Conservation (phyloP, 2,113 vertebrate genomes). For the Channa maculata region DNA sequence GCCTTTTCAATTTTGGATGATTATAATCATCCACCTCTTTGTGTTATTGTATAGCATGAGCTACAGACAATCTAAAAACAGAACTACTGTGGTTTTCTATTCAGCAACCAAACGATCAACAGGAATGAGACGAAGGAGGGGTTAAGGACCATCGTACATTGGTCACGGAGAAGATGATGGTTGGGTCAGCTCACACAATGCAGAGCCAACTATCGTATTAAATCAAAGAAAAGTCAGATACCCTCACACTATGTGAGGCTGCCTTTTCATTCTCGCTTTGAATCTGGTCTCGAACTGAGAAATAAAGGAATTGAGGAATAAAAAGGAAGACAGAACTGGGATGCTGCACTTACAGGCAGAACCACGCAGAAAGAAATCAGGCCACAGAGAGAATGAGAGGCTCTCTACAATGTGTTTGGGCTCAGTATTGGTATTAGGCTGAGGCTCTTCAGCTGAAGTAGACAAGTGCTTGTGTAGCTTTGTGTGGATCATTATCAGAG, state of each 20-base stretch:
- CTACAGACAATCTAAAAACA: constrained; percentile 12
- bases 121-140: constrained; percentile 41
- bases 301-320: background rate
- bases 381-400: constrained; percentile 52
- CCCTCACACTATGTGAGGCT: constrained; percentile 1
- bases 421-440: constrained; percentile 60
- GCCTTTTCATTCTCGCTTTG: constrained; percentile 13
- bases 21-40: constrained; percentile 29
- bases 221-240: constrained; percentile 31
- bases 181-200: constrained; percentile 30
- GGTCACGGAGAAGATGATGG: constrained; percentile 31
- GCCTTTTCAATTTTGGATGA: constrained; percentile 20
- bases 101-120: background rate
- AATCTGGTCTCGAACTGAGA: constrained; percentile 17
- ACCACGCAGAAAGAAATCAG: constrained; percentile 42
- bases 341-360: constrained; percentile 41
- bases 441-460: constrained; percentile 69
- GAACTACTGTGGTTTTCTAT: background rate
- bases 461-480: constrained; percentile 59
- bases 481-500: constrained; percentile 68
- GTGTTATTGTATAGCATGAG: background rate
- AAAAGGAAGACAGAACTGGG: constrained; percentile 34
- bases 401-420: constrained; percentile 55
- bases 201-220: constrained; percentile 15
- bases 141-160: constrained; percentile 56